Evolutionary conservation across 2,797 vertebrate genomes (phyloP).

Genomic region (Gymnopithys bicolor): DNA sequence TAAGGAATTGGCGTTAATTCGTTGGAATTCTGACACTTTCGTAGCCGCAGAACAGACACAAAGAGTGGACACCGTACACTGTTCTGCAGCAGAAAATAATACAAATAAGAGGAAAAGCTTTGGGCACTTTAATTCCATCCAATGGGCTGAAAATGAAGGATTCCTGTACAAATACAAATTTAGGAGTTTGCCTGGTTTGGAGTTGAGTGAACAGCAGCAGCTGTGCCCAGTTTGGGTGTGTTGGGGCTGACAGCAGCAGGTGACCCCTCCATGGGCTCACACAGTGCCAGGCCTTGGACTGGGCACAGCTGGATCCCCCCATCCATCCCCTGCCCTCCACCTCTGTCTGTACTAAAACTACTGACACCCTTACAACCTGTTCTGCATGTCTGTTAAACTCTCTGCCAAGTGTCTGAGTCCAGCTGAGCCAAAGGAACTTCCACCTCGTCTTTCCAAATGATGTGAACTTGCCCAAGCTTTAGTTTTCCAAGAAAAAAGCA

Average conservation of each 20-base stretch:
- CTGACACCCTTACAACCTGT: background rate
- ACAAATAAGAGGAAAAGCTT: background rate
- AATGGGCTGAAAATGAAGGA: background rate
- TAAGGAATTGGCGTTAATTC: background rate
- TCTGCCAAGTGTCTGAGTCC: conserved; percentile 45
- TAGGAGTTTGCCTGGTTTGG: background rate
- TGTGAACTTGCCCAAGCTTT: background rate
- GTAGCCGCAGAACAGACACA: fast-evolving
- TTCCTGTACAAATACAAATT: background rate
- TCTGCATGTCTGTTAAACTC: conserved; percentile 14
- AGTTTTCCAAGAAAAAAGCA: background rate
- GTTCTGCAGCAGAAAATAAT: background rate
- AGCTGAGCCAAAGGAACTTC: conserved; percentile 39
- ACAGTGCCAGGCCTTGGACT: background rate
- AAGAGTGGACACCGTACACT: fast-evolving
- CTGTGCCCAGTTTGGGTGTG: background rate
- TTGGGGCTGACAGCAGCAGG: background rate
- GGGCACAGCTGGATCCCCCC: conserved; percentile 60
- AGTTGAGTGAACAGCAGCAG: background rate
- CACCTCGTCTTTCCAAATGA: background rate
- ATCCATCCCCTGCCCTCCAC: conserved; percentile 14
- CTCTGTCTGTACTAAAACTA: conserved; percentile 27
- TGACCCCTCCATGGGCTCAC: background rate
- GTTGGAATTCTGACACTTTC: background rate
- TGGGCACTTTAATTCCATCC: background rate